A percentile compares a stretch with the other conserved stretches of the same genome.
Conservation (phyloP, 2,888 invertebrate species). For the Aleiodes alternator region DNA sequence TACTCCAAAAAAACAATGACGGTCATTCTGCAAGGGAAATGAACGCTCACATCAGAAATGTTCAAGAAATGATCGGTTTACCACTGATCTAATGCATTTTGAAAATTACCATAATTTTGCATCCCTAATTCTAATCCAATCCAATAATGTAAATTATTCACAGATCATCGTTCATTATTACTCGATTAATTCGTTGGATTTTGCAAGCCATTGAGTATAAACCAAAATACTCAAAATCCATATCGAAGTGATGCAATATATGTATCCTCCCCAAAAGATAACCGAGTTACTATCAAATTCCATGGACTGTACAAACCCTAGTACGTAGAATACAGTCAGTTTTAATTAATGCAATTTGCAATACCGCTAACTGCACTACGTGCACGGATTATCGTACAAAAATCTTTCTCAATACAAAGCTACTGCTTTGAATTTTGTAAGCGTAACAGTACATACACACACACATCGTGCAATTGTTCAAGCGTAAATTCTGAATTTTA, state of each 20-base stretch:
- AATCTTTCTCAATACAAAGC: slow-evolving; percentile 50
- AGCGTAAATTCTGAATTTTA: slow-evolving; percentile 54
- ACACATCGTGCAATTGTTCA: slow-evolving; percentile 47
- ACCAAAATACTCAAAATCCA: slow-evolving; percentile 26
- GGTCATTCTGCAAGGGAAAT: too few species aligned
- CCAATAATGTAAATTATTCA: slow-evolving; percentile 24
- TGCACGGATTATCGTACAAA: slow-evolving; percentile 56
- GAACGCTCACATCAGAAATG: too few species aligned
- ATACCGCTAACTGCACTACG: slow-evolving; percentile 59
- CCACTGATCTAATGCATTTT: too few species aligned
- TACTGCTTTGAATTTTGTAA: background rate
- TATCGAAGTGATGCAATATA: slow-evolving; percentile 8
- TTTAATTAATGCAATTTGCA: slow-evolving; percentile 65
- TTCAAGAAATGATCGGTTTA: too few species aligned
- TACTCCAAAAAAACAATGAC: too few species aligned
- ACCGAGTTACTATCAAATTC: slow-evolving; percentile 55
- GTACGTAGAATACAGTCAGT: slow-evolving; percentile 57
- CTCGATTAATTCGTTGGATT: slow-evolving; percentile 27
- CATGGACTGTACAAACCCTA: slow-evolving; percentile 22
- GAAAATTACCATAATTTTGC: too few species aligned
- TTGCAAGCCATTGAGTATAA: background rate
- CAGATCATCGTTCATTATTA: slow-evolving; percentile 35
- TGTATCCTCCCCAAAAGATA: slow-evolving; percentile 53
- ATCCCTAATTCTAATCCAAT: too few species aligned
- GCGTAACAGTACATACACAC: slow-evolving; percentile 12